These are phyloP conservation scores for Blennius ocellaris DNA, from an alignment of 2,113 vertebrate genomes.

Conservation along the genomic window DNA sequence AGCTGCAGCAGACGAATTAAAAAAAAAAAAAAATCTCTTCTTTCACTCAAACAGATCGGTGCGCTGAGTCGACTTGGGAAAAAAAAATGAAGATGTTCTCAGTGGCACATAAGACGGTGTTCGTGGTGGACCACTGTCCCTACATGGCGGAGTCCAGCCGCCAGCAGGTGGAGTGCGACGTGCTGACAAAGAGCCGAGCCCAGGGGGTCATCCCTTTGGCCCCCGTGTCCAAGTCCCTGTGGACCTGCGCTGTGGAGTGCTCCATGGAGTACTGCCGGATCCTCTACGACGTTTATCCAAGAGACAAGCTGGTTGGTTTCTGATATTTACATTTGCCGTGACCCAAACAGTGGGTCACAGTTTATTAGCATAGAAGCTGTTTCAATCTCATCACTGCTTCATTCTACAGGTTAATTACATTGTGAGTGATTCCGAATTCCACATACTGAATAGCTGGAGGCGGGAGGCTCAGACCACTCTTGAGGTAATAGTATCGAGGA, in stretches of 20 bases:
- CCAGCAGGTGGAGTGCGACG: constrained; percentile 98
- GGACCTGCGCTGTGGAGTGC: constrained; percentile 98
- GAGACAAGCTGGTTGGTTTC: constrained; percentile 90
- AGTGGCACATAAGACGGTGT: constrained; percentile 97
- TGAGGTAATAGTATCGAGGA: constrained; percentile 83
- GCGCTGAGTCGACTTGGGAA: background rate
- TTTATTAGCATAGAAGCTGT: too few relatives aligned
- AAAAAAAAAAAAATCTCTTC: background rate
- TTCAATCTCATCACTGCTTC: background rate
- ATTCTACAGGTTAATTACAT: constrained; percentile 92
- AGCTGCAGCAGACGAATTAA: background rate
- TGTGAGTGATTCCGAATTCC: constrained; percentile 97
- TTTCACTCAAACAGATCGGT: constrained; percentile 6
- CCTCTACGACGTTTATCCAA: constrained; percentile 96
- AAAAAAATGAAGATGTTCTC: constrained; percentile 95
- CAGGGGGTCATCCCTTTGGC: constrained; percentile 97
- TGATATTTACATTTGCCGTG: background rate
- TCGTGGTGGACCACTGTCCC: constrained; percentile 98
- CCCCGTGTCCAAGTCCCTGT: constrained; percentile 96
- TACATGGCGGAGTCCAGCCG: constrained; percentile 98
- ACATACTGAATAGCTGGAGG: constrained; percentile 96
- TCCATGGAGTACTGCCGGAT: constrained; percentile 99
- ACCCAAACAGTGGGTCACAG: too few relatives aligned
- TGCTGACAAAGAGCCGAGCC: constrained; percentile 94
- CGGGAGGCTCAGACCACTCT: constrained; percentile 96